Evolutionary conservation across 2,113 vertebrate genomes (phyloP), one percentile per base, ranked within the genome.

Genomic region (Gnathochromis pfefferi): DNA sequence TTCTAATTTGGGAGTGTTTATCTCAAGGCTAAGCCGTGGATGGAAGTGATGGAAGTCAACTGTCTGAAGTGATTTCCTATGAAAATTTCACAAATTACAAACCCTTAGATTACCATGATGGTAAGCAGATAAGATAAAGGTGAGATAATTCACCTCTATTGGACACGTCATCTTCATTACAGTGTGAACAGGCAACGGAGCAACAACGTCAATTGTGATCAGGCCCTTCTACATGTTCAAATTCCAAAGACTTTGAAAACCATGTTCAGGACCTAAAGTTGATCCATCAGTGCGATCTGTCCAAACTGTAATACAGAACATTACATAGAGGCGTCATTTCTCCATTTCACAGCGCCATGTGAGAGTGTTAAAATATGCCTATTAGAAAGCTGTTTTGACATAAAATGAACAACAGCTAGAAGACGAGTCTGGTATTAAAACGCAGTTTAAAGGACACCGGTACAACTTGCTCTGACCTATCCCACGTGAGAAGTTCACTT

Each of bases 1-100:
- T 83, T 60, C 68, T 33, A 87, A 75, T 35, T 53, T 83, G 6
- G 73, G 10, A 87, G 65, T 12, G 7, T 78, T 49, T 68, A 45
- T 70, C 31, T 57, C 8, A 78, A 82, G 1, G 19, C 35, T 60
- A 2, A 53, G 31, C 31, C 9, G 23, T 7, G 33, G 23, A 10
- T 79, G n/a, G 83, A 9, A 28, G 47, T 84, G 31, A 65, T 65
- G 7, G 7, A 65, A 65, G 33, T 21, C 60, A 65, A 65, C 19
- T 65, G 5, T 42, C 35, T 70, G 35, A 68, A 70, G 35, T 40
- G 35, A 42, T 70, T 42, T 70, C 7, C 12, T 70, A 23, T 42
- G 1, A 70, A 70, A 42, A 70, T 23, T 70, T 70, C n/a, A 23
- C 38, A 73, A 45, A 45, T 45, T 45, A 47, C 21, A 45, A 45